Conservation (phyloP, 2,888 invertebrate species). For the Agapetus fuscipes region DNA sequence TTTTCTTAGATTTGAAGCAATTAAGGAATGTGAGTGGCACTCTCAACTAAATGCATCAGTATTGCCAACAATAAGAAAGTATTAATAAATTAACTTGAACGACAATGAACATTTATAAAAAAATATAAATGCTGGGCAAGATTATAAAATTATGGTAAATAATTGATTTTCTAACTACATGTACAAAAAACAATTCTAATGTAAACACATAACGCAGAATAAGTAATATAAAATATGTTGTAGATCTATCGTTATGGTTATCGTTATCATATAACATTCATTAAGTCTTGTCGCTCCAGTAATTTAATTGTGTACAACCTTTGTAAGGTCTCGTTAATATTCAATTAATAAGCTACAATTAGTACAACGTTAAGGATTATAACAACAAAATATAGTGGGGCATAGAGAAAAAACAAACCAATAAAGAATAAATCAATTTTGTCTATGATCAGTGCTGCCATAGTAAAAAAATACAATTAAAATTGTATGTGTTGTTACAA, state of each 20-base stretch:
- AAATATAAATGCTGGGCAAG: too few species aligned
- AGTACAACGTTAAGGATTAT: constrained; percentile 1
- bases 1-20: too few species aligned
- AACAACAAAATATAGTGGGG: background rate
- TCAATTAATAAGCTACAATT: constrained; percentile 19
- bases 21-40: too few species aligned
- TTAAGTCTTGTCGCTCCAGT: constrained; percentile 21
- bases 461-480: too few species aligned
- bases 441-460: too few species aligned
- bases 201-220: background rate
- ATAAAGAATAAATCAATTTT: background rate
- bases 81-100: too few species aligned
- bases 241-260: constrained; percentile 19
- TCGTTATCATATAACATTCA: constrained; percentile 21
- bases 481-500: too few species aligned
- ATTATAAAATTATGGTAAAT: too few species aligned
- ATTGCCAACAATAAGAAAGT: too few species aligned
- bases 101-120: too few species aligned
- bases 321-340: constrained; percentile 15
- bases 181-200: background rate
- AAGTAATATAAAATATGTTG: background rate
- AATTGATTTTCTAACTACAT: background rate
- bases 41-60: too few species aligned
- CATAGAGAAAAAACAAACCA: background rate
- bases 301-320: constrained; percentile 20